Percentiles rank a stretch among this genome's conserved stretches.
Conservation (phyloP, 2,888 invertebrate genomes). For the Chalcis sispes region DNA sequence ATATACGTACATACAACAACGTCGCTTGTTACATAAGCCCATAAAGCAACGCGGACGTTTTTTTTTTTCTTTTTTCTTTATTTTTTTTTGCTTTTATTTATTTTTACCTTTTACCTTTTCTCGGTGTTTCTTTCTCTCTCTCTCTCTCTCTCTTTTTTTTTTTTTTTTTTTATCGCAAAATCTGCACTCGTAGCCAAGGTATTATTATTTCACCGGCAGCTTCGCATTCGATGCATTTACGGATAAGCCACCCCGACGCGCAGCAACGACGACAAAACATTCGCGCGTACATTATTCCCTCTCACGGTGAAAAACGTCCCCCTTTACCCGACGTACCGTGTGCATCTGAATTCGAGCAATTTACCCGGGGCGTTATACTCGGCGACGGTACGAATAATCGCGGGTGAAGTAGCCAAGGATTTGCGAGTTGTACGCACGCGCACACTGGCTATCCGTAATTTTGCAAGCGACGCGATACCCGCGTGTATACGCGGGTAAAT, state of each 20-base stretch:
- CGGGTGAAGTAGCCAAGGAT: constrained; percentile 64
- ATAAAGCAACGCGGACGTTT: constrained; percentile 11
- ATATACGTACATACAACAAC: background rate
- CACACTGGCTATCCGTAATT: constrained; percentile 33
- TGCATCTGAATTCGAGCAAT: constrained; percentile 63
- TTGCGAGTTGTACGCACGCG: constrained; percentile 57
- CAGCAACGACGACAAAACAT: too few relatives aligned
- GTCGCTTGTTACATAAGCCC: constrained; percentile 23
- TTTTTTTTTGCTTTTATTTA: constrained; percentile 5
- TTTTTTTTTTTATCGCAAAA: constrained; percentile 61
- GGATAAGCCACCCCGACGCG: constrained; percentile 47
- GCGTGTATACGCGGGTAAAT: constrained; percentile 8
- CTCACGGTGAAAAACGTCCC: constrained; percentile 28
- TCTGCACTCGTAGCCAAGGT: constrained; percentile 60
- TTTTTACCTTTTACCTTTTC: too few relatives aligned
- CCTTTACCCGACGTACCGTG: constrained; percentile 57
- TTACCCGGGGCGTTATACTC: constrained; percentile 58
- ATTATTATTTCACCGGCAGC: constrained; percentile 53
- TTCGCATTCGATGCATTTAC: constrained; percentile 57
- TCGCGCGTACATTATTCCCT: too few relatives aligned
- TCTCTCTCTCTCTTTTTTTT: background rate
- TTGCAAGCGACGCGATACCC: constrained; percentile 11
- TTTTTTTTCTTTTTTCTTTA: background rate
- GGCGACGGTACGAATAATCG: constrained; percentile 61
- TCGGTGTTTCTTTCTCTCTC: background rate